Conservation (phyloP, 2,797 vertebrate genomes). For the Dallia pectoralis region DNA sequence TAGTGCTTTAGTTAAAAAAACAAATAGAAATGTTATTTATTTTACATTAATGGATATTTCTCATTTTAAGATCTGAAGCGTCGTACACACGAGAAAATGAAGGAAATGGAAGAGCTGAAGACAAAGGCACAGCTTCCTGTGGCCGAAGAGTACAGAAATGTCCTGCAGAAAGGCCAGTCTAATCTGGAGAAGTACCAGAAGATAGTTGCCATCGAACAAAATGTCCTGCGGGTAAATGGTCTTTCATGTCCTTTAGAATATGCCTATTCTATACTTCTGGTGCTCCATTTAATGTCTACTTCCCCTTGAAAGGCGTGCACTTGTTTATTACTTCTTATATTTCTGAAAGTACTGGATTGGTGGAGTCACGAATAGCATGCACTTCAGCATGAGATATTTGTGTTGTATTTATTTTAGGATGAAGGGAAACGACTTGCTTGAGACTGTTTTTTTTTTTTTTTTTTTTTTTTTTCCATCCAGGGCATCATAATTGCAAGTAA, state of each 20-base stretch:
- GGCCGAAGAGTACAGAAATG: slow-evolving; percentile 61
- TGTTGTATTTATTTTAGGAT: neutral
- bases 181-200: slow-evolving; percentile 75
- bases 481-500: slow-evolving; percentile 74
- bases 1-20: neutral
- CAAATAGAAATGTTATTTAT: neutral
- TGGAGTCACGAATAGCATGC: neutral
- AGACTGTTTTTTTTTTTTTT: too few relatives aligned
- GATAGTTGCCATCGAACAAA: slow-evolving; percentile 70
- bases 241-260: neutral
- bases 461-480: slow-evolving; percentile 53
- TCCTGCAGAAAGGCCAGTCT: slow-evolving; percentile 65
- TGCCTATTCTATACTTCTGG: neutral
- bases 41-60: neutral
- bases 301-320: neutral
- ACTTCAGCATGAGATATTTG: too few relatives aligned
- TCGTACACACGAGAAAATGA: slow-evolving; percentile 72
- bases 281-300: neutral
- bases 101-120: slow-evolving; percentile 66
- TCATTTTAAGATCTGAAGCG: slow-evolving; percentile 67
- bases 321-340: neutral
- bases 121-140: slow-evolving; percentile 61
- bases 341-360: neutral
- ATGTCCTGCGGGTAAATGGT: slow-evolving; percentile 71
- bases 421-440: too few relatives aligned